Conservation (phyloP, 23 tunicate genomes). For the Aplidium turbinatum region DNA sequence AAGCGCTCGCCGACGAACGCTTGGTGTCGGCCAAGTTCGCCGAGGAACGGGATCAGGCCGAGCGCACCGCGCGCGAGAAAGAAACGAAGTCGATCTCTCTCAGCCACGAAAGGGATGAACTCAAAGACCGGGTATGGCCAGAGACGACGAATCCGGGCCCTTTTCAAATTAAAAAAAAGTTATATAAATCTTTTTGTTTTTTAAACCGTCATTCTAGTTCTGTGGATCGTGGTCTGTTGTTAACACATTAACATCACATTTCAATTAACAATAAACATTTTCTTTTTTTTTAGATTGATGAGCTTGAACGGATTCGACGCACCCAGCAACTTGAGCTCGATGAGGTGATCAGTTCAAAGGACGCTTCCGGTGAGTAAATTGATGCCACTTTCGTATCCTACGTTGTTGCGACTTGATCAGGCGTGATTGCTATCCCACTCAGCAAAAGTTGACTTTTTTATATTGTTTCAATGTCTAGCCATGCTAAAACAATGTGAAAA, state of each 20-base stretch:
- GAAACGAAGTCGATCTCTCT: constrained; percentile 90
- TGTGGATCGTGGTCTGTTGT: too few species aligned
- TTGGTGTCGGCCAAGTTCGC: constrained; percentile 73
- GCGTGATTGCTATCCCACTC: too few species aligned
- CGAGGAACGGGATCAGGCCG: constrained; percentile 93
- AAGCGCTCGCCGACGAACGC: constrained; percentile 92
- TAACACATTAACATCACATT: too few species aligned
- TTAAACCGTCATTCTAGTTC: too few species aligned
- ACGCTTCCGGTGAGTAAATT: constrained; percentile 75
- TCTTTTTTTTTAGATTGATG: constrained; percentile 69
- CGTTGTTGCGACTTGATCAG: too few species aligned
- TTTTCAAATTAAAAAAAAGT: too few species aligned
- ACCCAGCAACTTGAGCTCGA: constrained; percentile 89
- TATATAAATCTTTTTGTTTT: too few species aligned
- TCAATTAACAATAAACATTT: neutral
- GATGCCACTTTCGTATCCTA: too few species aligned
- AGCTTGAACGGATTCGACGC: constrained; percentile 72
- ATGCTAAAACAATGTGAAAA: too few species aligned
- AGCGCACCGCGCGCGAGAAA: constrained; percentile 83
- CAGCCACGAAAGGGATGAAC: constrained; percentile 75
- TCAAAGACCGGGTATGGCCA: constrained; percentile 75
- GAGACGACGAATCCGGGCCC: too few species aligned
- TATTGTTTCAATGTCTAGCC: too few species aligned
- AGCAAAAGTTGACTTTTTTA: too few species aligned
- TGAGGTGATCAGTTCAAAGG: constrained; percentile 83